These are phyloP conservation scores for Synaphobranchus kaupii DNA, from an alignment of 2,797 vertebrate species.

Conservation along the genomic window DNA sequence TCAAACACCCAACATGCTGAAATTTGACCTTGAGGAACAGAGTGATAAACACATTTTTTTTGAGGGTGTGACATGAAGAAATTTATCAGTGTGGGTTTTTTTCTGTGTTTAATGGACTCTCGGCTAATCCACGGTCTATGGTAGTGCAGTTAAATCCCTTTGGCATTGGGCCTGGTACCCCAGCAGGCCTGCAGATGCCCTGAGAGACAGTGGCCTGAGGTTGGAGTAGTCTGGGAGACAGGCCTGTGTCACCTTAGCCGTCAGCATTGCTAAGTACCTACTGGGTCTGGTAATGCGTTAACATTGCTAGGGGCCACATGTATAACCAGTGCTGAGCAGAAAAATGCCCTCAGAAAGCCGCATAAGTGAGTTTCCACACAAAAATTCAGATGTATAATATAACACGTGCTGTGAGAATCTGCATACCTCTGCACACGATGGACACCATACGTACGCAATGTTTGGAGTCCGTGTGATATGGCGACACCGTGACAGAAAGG, in stretches of 20 bases:
- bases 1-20: not conserved
- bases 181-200: not conserved
- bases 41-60: not conserved
- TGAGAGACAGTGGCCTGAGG: not conserved
- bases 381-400: too few relatives aligned
- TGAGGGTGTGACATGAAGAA: not conserved
- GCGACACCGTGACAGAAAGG: too few relatives aligned
- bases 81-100: not conserved
- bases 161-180: not conserved
- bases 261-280: not conserved
- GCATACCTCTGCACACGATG: too few relatives aligned
- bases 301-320: not conserved
- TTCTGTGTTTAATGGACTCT: constrained; percentile 11
- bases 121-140: not conserved
- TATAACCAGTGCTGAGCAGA: too few relatives aligned
- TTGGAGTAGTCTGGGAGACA: not conserved
- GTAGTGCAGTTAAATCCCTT: not conserved
- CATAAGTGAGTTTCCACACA: too few relatives aligned
- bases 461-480: too few relatives aligned
- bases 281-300: not conserved
- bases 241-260: not conserved
- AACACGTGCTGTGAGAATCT: too few relatives aligned
- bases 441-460: too few relatives aligned
- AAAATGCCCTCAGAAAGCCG: too few relatives aligned
- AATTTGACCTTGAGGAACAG: not conserved